Percentiles rank a stretch among this genome's conserved stretches.
Conservation (phyloP, 1,140 invertebrate genomes). For the Drosophila paulistorum region DNA sequence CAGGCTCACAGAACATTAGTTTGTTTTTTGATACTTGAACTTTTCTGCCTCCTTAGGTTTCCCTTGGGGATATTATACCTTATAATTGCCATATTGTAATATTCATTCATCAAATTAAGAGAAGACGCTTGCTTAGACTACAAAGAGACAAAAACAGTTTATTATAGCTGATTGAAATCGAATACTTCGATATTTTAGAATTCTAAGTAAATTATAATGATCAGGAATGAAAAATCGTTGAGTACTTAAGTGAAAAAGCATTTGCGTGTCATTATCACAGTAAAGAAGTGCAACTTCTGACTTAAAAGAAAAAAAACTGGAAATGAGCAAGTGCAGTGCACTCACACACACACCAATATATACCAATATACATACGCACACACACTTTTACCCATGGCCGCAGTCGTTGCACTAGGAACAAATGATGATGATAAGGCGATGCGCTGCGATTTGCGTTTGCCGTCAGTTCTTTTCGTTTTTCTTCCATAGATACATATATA, state of each 20-base stretch:
- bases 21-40: too few species aligned
- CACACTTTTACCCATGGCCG: constrained; percentile 3
- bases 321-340: constrained; percentile 26
- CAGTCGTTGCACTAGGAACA: constrained; percentile 26
- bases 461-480: constrained; percentile 17
- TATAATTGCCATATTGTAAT: too few species aligned
- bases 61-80: too few species aligned
- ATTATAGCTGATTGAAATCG: too few species aligned
- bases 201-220: constrained; percentile 3
- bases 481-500: background rate
- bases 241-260: constrained; percentile 33
- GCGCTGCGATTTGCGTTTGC: constrained; percentile 62
- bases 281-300: constrained; percentile 10
- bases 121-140: too few species aligned
- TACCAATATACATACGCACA: constrained; percentile 16
- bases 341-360: constrained; percentile 18
- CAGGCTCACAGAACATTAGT: too few species aligned
- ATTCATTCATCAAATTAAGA: too few species aligned
- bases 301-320: background rate
- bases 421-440: constrained; percentile 56
- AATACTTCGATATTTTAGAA: constrained; percentile 7
- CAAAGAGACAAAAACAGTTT: too few species aligned
- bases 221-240: constrained; percentile 25
- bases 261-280: constrained; percentile 38
- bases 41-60: too few species aligned